Evolutionary conservation across 2,113 vertebrate species (phyloP), one percentile per base, ranked within the genome.

Genomic region (Murina feae): DNA sequence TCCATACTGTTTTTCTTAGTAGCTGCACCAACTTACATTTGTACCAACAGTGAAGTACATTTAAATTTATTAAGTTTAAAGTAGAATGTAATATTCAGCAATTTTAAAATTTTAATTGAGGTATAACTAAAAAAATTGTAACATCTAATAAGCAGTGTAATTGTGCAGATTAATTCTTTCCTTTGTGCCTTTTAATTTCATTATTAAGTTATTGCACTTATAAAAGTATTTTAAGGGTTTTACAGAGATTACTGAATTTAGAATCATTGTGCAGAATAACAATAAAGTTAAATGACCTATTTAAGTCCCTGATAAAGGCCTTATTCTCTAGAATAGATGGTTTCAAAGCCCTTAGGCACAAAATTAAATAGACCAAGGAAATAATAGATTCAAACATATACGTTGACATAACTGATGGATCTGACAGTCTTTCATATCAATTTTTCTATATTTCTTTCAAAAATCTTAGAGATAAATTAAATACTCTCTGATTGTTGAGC

Each of bases 251-350:
- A 95, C 35, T 96, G 74, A 58, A 81, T 90, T 96, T 95, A 75
- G 95, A 96, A 91, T 95, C 80, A 93, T 96, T 96, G 93, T 53
- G 35, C 35, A 66, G 95, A 96, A 97, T 95, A 96, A 88, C 44
- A 94, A 90, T 96, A 88, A 96, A 93, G 42, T 65, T 94, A 96
- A 97, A 96, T 94, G 90, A 92, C 6, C 4, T 95, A 96, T 94
- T 47, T 86, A 66, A 96, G 85, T 93, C 80, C 78, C 82, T 94
- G 65, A 94, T 93, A 42, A 47, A 39, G 25, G 3, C 68, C 53
- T 94, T 92, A 89, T 92, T 97, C 82, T 97, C 88, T 82, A 80
- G 58, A 75, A 83, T 76, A 92, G 86, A 69, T 85, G 55, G 82
- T 84, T 92, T 91, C 89, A 91, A 30, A 97, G 83, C 17, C 55